Evolutionary conservation across 2,888 invertebrate species (phyloP).

Genomic region (Gasteruption jaculator): DNA sequence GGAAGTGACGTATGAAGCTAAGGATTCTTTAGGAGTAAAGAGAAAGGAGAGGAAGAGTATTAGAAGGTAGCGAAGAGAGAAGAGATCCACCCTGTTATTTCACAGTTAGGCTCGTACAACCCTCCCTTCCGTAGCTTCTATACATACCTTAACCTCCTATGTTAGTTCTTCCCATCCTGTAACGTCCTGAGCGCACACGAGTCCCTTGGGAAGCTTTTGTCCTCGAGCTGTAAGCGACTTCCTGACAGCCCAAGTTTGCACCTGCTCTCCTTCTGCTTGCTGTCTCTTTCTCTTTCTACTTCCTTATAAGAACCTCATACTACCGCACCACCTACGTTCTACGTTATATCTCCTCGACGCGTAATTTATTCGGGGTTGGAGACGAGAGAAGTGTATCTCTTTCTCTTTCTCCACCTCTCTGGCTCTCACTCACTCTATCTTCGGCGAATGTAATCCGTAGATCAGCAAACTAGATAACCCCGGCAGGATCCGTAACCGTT

Average conservation of each 20-base stretch:
- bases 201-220: slow-evolving; percentile 50
- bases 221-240: slow-evolving; percentile 51
- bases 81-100: slow-evolving; percentile 47
- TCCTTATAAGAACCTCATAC: slow-evolving; percentile 13
- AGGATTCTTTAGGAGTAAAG: slow-evolving; percentile 25
- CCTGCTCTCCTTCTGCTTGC: slow-evolving; percentile 43
- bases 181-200: slow-evolving; percentile 38
- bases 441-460: slow-evolving; percentile 29
- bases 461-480: slow-evolving; percentile 23
- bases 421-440: slow-evolving; percentile 18
- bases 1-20: slow-evolving; percentile 46
- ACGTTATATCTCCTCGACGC: too few species aligned
- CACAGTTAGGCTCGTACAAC: slow-evolving; percentile 46
- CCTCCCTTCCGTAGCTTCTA: slow-evolving; percentile 21
- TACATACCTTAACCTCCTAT: too few species aligned
- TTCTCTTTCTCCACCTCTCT: not conserved
- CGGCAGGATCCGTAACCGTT: slow-evolving; percentile 17
- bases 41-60: slow-evolving; percentile 1
- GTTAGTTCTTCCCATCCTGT: not conserved
- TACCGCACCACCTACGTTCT: slow-evolving; percentile 27
- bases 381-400: slow-evolving; percentile 4
- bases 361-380: slow-evolving; percentile 40
- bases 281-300: slow-evolving; percentile 12
- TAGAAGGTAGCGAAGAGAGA: slow-evolving; percentile 29
- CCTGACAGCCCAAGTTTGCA: slow-evolving; percentile 51